Evolutionary conservation across 2,888 invertebrate genomes (phyloP).

Genomic region (Tiliacea citrago): DNA sequence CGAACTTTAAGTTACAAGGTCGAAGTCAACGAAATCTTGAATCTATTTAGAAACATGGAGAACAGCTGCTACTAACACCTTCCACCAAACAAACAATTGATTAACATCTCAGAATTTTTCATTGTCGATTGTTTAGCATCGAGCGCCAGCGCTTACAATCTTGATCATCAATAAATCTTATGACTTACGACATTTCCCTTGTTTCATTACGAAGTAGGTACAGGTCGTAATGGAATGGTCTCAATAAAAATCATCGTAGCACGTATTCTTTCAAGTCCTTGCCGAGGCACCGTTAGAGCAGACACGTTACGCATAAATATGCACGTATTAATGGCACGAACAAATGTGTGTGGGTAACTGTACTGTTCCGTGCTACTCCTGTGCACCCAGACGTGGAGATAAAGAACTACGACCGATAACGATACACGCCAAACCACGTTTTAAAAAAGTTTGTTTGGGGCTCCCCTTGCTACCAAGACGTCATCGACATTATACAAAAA

Average conservation of each 20-base stretch:
- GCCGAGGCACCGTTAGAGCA: slow-evolving; percentile 83
- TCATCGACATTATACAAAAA: slow-evolving; percentile 40
- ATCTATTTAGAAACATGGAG: slow-evolving; percentile 50
- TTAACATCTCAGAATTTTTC: slow-evolving; percentile 61
- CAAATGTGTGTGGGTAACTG: slow-evolving; percentile 86
- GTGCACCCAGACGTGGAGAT: slow-evolving; percentile 76
- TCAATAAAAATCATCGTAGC: slow-evolving; percentile 71
- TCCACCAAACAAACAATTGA: slow-evolving; percentile 59
- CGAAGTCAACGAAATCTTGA: slow-evolving; percentile 45
- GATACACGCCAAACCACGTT: slow-evolving; percentile 42
- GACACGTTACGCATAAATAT: slow-evolving; percentile 89
- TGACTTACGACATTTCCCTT: slow-evolving; percentile 69
- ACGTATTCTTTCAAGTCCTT: slow-evolving; percentile 84
- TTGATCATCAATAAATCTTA: slow-evolving; percentile 65
- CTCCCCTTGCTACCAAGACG: slow-evolving; percentile 8
- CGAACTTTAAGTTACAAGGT: slow-evolving; percentile 54
- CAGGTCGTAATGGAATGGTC: slow-evolving; percentile 48
- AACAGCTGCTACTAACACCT: slow-evolving; percentile 57
- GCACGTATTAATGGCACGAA: slow-evolving; percentile 87
- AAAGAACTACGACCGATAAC: slow-evolving; percentile 75
- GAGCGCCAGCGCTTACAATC: slow-evolving; percentile 59
- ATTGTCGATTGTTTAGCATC: slow-evolving; percentile 66
- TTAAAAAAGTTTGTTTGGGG: slow-evolving; percentile 7
- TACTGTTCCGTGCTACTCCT: slow-evolving; percentile 81
- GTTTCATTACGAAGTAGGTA: slow-evolving; percentile 59